Evolutionary conservation across 2,797 vertebrate genomes (phyloP).

Genomic region (Pterois miles): DNA sequence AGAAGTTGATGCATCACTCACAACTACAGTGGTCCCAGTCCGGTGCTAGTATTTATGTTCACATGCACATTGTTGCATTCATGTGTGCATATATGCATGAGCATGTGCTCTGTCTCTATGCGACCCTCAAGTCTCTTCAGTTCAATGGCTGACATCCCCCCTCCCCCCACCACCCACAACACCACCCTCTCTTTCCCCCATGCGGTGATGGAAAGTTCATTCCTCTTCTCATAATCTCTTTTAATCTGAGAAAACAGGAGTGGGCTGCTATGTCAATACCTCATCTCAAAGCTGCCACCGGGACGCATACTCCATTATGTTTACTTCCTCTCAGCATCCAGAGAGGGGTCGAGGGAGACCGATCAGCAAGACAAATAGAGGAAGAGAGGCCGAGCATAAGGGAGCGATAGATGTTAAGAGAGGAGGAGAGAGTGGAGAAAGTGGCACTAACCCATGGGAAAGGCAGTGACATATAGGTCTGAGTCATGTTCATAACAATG

Average conservation of each 20-base stretch:
- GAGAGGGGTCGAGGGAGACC: conserved; percentile 36
- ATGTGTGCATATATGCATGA: conserved; percentile 70
- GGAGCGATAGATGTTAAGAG: conserved; percentile 13
- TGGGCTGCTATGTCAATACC: conserved; percentile 59
- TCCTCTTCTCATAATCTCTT: conserved; percentile 69
- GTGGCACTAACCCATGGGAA: conserved; percentile 4
- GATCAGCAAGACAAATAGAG: conserved; percentile 24
- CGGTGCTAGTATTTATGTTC: conserved; percentile 28
- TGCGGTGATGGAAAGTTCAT: conserved; percentile 36
- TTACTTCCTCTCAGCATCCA: conserved; percentile 45
- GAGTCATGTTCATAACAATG: conserved; percentile 15
- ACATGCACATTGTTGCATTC: conserved; percentile 34
- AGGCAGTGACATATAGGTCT: conserved; percentile 29
- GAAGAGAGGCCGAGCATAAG: not conserved
- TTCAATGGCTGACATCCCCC: conserved; percentile 42
- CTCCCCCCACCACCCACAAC: no score
- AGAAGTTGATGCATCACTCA: conserved; percentile 3
- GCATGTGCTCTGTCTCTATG: conserved; percentile 62
- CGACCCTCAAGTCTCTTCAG: conserved; percentile 56
- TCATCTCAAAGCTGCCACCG: conserved; percentile 44
- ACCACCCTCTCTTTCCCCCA: conserved; percentile 1
- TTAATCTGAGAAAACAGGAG: conserved; percentile 64
- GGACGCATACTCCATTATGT: conserved; percentile 62
- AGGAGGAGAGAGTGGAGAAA: not conserved
- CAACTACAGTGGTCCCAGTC: conserved; percentile 4